A percentile compares a stretch with the other conserved stretches of the same genome.
Conservation (phyloP, 2,797 vertebrate genomes). For the Pelobates cultripes region DNA sequence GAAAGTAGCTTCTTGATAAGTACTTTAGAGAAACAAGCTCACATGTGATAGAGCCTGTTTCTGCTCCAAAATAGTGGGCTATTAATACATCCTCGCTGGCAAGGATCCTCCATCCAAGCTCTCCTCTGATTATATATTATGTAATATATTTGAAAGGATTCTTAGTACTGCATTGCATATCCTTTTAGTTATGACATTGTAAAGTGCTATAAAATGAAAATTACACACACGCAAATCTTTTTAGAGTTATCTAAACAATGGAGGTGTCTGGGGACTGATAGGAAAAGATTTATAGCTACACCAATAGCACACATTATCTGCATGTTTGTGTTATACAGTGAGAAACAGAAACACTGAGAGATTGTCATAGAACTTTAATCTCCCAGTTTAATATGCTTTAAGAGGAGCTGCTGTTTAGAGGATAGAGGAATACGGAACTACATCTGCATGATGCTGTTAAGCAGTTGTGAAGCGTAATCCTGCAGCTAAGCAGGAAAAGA, state of each 20-base stretch:
- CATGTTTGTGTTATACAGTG: neutral
- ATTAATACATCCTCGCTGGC: no score
- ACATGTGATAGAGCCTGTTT: no score
- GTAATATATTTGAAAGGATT: no score
- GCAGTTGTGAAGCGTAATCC: slow-evolving; percentile 6
- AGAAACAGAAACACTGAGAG: neutral
- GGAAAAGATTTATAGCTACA: neutral
- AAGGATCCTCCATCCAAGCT: no score
- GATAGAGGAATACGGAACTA: neutral
- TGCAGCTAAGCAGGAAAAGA: neutral
- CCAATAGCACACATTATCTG: neutral
- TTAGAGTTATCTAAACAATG: neutral
- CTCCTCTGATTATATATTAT: no score
- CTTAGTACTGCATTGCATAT: neutral
- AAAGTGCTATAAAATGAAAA: neutral
- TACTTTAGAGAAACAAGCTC: no score
- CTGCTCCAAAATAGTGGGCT: no score
- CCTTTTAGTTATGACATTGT: neutral
- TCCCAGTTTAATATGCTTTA: neutral
- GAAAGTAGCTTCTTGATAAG: no score
- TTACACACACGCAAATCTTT: neutral
- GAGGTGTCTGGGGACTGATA: neutral
- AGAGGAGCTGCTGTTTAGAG: neutral
- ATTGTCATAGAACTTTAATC: neutral
- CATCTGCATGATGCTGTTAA: neutral